phyloP scores from a whole-genome alignment of 2,797 vertebrate species.

The Merluccius polli region DNA sequence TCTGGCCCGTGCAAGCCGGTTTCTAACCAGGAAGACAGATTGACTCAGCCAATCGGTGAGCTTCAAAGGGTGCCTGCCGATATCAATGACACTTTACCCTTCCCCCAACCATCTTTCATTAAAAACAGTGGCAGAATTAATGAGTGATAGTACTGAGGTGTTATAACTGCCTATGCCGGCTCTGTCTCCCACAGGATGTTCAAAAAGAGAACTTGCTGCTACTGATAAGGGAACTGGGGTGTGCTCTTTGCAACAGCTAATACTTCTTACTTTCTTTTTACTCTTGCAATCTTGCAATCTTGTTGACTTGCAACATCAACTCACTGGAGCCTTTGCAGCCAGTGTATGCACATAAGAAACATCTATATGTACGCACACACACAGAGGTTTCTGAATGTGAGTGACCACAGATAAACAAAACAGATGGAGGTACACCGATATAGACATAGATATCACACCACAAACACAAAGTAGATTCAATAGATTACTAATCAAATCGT shows the following conservation, averaged over 20 bases:
- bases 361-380: too few species aligned
- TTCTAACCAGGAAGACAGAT: slow-evolving; percentile 68
- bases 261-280: not conserved
- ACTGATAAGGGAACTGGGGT: not conserved
- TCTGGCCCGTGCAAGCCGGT: slow-evolving; percentile 51
- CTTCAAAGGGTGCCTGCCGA: slow-evolving; percentile 60
- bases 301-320: not conserved
- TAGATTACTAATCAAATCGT: slow-evolving; percentile 30
- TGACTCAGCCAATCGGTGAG: slow-evolving; percentile 79
- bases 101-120: not conserved
- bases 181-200: not conserved
- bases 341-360: too few species aligned
- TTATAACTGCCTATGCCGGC: not conserved
- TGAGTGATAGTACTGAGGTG: not conserved
- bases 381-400: too few species aligned
- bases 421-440: not conserved
- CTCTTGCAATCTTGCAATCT: not conserved
- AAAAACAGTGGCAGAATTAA: not conserved
- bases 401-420: not conserved
- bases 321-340: not conserved
- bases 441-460: not conserved
- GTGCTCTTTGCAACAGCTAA: not conserved
- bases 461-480: not conserved
- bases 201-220: not conserved
- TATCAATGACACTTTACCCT: not conserved